Evolutionary conservation across 2,113 vertebrate species (phyloP).

Genomic region (Notothenia coriiceps): DNA sequence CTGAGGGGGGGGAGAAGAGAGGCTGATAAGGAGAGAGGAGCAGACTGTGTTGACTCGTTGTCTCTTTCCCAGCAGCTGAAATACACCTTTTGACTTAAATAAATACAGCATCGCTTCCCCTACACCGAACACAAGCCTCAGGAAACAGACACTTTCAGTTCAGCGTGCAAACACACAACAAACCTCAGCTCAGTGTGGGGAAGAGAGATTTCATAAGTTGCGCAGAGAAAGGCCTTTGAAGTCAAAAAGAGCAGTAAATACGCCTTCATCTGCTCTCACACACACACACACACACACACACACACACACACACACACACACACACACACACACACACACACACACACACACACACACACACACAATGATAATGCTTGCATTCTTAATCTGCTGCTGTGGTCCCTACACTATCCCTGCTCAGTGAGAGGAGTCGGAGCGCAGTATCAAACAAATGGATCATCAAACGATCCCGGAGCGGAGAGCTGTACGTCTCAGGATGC

Average conservation of each 20-base stretch:
- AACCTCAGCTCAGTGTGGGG: neutral
- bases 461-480: slow-evolving; percentile 53
- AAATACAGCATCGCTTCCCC: neutral
- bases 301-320: too few species aligned
- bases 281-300: too few species aligned
- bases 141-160: slow-evolving; percentile 35
- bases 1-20: slow-evolving; percentile 68
- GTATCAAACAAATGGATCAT: slow-evolving; percentile 69
- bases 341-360: too few species aligned
- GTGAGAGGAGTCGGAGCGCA: slow-evolving; percentile 17
- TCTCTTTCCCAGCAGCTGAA: neutral
- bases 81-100: neutral
- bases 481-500: slow-evolving; percentile 33
- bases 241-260: slow-evolving; percentile 45
- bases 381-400: slow-evolving; percentile 36
- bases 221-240: slow-evolving; percentile 43
- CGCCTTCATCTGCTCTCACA: slow-evolving; percentile 20
- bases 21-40: neutral
- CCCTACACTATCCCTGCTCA: slow-evolving; percentile 22
- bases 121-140: neutral
- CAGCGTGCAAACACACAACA: slow-evolving; percentile 13
- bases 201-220: slow-evolving; percentile 23
- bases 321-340: too few species aligned
- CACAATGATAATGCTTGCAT: neutral
- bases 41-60: neutral